These are phyloP conservation scores for Sebastes alutus DNA, from an alignment of 2,797 vertebrate genomes.

Conservation along the genomic window DNA sequence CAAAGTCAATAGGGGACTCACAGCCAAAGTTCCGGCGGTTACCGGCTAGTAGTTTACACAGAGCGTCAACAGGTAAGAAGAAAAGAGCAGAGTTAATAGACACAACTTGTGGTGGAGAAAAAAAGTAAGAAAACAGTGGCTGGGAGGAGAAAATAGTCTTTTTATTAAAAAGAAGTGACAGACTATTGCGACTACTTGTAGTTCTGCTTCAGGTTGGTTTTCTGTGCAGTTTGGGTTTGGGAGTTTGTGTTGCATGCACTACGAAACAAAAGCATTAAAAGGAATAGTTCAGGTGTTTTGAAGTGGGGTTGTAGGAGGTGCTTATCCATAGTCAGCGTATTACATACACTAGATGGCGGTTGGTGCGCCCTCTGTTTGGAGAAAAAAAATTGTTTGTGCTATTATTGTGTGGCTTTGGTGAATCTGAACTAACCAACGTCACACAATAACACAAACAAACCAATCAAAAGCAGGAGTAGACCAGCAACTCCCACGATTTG, in stretches of 20 bases:
- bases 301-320: too few species aligned
- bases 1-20: constrained; percentile 83
- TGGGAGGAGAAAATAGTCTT: constrained; percentile 17
- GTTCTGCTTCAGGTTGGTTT: constrained; percentile 12
- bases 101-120: constrained; percentile 44
- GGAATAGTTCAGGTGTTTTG: too few species aligned
- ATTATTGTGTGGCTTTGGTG: too few species aligned
- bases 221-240: not conserved
- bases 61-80: constrained; percentile 68
- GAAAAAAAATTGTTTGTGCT: too few species aligned
- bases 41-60: constrained; percentile 83
- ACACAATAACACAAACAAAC: too few species aligned
- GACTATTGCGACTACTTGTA: constrained; percentile 4
- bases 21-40: constrained; percentile 81
- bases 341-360: too few species aligned
- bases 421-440: too few species aligned
- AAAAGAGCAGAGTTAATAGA: constrained; percentile 76
- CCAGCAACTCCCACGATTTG: too few species aligned
- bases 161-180: constrained; percentile 31
- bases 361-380: too few species aligned
- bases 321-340: too few species aligned
- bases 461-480: too few species aligned
- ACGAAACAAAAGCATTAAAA: constrained; percentile 28
- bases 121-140: constrained; percentile 42
- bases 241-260: constrained; percentile 36